These are phyloP conservation scores for Lepus timidus DNA, from an alignment of 2,113 vertebrate species.

Conservation along the genomic window DNA sequence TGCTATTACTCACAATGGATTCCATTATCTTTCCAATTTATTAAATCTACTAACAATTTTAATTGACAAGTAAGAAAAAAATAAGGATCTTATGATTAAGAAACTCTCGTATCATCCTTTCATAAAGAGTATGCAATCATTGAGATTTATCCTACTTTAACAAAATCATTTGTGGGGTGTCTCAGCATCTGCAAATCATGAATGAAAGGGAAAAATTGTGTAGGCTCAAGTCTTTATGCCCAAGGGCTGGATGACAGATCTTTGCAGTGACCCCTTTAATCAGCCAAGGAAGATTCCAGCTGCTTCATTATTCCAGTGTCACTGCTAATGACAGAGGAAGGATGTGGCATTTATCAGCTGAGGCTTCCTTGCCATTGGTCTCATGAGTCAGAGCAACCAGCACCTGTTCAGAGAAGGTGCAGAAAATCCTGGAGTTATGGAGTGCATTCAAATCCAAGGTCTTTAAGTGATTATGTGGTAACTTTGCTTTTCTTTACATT, in stretches of 20 bases:
- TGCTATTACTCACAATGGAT: not conserved
- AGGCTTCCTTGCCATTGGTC: constrained; percentile 27
- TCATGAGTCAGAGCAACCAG: constrained; percentile 22
- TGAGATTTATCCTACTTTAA: not conserved
- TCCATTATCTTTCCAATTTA: constrained; percentile 18
- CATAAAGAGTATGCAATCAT: not conserved
- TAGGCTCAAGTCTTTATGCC: not conserved
- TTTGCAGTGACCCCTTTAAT: not conserved
- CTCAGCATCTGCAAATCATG: not conserved
- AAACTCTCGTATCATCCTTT: not conserved
- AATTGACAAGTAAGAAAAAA: constrained; percentile 8
- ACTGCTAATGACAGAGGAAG: not conserved
- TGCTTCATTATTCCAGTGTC: constrained; percentile 53
- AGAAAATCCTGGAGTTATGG: not conserved
- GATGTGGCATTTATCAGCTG: not conserved
- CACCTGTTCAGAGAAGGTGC: constrained; percentile 43
- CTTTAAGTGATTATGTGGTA: not conserved
- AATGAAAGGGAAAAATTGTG: not conserved
- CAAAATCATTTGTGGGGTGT: not conserved
- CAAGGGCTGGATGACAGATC: not conserved
- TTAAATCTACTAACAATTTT: constrained; percentile 30
- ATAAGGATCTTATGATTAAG: not conserved
- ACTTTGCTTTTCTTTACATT: not conserved
- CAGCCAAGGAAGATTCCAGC: constrained; percentile 35
- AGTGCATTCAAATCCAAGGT: not conserved